Evolutionary conservation across 1,140 invertebrate species (phyloP).

Genomic region (Nasonia giraulti): DNA sequence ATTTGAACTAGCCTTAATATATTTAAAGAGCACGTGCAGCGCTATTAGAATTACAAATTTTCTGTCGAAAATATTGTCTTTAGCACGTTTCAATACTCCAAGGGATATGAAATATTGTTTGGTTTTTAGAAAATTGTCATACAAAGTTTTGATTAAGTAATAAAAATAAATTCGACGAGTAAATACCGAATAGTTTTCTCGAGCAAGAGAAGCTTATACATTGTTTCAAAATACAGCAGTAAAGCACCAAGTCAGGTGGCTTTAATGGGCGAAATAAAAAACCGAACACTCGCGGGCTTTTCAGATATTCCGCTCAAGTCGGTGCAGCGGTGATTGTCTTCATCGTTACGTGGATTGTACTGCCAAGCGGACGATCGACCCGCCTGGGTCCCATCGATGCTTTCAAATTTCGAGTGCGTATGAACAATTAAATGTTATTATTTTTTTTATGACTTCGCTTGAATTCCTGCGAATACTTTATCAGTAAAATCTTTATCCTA

Average conservation of each 20-base stretch:
- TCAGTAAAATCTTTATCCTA: neutral
- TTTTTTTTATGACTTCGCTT: neutral
- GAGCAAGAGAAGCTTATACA: neutral
- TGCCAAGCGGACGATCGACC: constrained; percentile 75
- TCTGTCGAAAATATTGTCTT: too few species aligned
- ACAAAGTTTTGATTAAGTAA: too few species aligned
- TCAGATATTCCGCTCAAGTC: constrained; percentile 89
- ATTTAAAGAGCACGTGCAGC: too few species aligned
- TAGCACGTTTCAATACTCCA: too few species aligned
- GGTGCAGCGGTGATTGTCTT: constrained; percentile 86
- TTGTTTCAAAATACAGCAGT: neutral
- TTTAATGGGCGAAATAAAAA: neutral
- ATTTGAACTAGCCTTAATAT: too few species aligned
- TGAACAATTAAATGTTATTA: neutral
- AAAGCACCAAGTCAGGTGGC: neutral
- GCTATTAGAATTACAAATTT: too few species aligned
- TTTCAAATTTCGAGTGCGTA: constrained; percentile 83
- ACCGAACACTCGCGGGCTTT: neutral
- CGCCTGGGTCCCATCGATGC: constrained; percentile 81
- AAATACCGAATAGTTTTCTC: neutral
- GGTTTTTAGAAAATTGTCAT: too few species aligned
- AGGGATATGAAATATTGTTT: too few species aligned
- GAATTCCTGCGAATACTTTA: too few species aligned
- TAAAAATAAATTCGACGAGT: too few species aligned
- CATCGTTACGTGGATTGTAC: constrained; percentile 83